A percentile compares a stretch with the other conserved stretches of the same genome.
phyloP scores from a whole-genome alignment of 2,888 invertebrate species.

The Stramonita haemastoma region DNA sequence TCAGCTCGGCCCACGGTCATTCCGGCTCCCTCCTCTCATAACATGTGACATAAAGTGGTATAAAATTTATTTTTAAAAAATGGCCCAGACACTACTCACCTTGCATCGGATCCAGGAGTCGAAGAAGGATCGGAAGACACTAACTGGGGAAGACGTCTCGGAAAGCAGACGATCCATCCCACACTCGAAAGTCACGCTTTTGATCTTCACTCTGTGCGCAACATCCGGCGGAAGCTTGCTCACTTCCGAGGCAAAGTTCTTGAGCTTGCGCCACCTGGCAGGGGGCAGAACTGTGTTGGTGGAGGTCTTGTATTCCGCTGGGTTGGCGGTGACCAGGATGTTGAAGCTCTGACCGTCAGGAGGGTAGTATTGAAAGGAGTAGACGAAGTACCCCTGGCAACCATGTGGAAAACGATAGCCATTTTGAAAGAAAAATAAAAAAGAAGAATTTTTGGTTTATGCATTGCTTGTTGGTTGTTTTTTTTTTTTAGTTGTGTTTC shows the following conservation, averaged over 20 bases:
- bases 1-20: too few relatives aligned
- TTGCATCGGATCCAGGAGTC: constrained; percentile 43
- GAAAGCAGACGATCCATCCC: constrained; percentile 39
- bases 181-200: constrained; percentile 34
- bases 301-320: neutral
- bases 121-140: constrained; percentile 39
- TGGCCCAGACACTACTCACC: constrained; percentile 10
- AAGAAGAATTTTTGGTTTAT: neutral
- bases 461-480: neutral
- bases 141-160: constrained; percentile 40
- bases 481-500: neutral
- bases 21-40: too few relatives aligned
- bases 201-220: constrained; percentile 30
- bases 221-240: constrained; percentile 35
- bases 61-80: too few relatives aligned
- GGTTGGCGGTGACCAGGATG: constrained; percentile 9
- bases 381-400: constrained; percentile 31
- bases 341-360: constrained; percentile 38
- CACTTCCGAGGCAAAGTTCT: neutral
- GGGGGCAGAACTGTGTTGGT: constrained; percentile 19
- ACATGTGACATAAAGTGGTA: too few relatives aligned
- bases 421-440: neutral
- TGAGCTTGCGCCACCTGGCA: constrained; percentile 32
- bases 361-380: constrained; percentile 40
- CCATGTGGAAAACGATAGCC: too few relatives aligned